A percentile compares a stretch with the other conserved stretches of the same genome.
Conservation (phyloP, 2,888 invertebrate species). For the Caenorhabditis becei region DNA sequence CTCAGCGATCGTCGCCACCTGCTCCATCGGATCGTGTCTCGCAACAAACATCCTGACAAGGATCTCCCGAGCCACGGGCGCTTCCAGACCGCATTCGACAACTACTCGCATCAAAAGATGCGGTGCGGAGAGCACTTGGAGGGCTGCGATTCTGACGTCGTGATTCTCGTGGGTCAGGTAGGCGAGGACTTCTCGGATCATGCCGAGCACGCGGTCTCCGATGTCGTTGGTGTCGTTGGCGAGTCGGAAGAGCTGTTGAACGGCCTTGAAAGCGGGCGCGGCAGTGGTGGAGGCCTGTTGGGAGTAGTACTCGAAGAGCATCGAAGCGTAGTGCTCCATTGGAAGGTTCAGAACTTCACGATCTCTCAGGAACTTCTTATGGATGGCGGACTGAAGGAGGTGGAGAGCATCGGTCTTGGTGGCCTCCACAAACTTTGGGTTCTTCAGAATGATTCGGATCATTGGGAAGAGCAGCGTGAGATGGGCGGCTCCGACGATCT, state of each 20-base stretch:
- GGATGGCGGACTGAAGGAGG: slow-evolving; percentile 63
- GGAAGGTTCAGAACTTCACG: slow-evolving; percentile 68
- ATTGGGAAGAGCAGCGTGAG: slow-evolving; percentile 70
- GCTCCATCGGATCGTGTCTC: slow-evolving; percentile 59
- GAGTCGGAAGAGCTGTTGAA: slow-evolving; percentile 59
- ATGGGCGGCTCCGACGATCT: slow-evolving; percentile 70
- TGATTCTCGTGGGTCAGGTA: slow-evolving; percentile 61
- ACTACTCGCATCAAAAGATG: slow-evolving; percentile 67
- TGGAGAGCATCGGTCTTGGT: slow-evolving; percentile 56
- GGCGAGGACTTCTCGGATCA: slow-evolving; percentile 63
- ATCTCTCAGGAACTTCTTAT: slow-evolving; percentile 67
- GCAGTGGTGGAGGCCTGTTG: slow-evolving; percentile 24
- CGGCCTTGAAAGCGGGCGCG: slow-evolving; percentile 51
- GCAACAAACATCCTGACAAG: slow-evolving; percentile 65
- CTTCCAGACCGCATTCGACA: slow-evolving; percentile 59
- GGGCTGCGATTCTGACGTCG: slow-evolving; percentile 59
- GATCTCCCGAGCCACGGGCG: slow-evolving; percentile 49
- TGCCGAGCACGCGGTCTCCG: slow-evolving; percentile 62
- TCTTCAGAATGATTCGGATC: slow-evolving; percentile 58
- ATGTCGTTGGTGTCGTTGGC: slow-evolving; percentile 70
- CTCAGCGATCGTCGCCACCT: slow-evolving; percentile 54
- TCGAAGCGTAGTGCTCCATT: slow-evolving; percentile 66
- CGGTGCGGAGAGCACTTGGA: slow-evolving; percentile 66
- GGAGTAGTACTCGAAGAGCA: slow-evolving; percentile 64
- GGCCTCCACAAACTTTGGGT: slow-evolving; percentile 36